Evolutionary conservation across 2,113 vertebrate genomes (phyloP).

Genomic region (Hydropotes inermis): DNA sequence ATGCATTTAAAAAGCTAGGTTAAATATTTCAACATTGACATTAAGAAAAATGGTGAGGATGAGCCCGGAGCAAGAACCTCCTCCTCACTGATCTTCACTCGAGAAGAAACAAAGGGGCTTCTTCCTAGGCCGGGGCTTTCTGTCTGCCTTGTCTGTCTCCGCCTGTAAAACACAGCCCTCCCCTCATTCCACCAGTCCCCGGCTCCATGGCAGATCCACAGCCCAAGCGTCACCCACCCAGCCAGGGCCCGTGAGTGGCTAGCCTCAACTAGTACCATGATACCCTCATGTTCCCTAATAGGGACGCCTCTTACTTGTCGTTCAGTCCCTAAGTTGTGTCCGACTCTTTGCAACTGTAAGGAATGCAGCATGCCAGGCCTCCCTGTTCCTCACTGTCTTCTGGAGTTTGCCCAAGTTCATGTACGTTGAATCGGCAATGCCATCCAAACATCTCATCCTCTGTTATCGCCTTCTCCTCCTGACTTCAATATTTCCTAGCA

Average conservation of each 20-base stretch:
- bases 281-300: accelerated
- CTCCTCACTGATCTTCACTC: neutral
- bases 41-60: neutral
- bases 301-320: neutral
- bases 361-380: neutral
- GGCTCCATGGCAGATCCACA: accelerated
- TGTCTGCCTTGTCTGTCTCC: accelerated
- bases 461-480: neutral
- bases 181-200: neutral
- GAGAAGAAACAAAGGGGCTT: neutral
- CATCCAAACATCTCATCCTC: neutral
- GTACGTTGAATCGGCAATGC: neutral
- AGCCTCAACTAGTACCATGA: accelerated
- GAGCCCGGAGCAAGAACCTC: neutral
- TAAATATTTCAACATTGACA: neutral
- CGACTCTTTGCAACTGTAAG: accelerated
- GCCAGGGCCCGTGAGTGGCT: neutral
- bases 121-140: accelerated
- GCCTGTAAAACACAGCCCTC: accelerated
- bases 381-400: neutral
- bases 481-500: neutral
- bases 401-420: neutral
- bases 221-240: accelerated
- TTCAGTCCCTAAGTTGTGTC: neutral
- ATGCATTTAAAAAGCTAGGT: neutral